Base-by-base conservation (phyloP, 2,113 vertebrate species). In the Hydropotes inermis region DNA sequence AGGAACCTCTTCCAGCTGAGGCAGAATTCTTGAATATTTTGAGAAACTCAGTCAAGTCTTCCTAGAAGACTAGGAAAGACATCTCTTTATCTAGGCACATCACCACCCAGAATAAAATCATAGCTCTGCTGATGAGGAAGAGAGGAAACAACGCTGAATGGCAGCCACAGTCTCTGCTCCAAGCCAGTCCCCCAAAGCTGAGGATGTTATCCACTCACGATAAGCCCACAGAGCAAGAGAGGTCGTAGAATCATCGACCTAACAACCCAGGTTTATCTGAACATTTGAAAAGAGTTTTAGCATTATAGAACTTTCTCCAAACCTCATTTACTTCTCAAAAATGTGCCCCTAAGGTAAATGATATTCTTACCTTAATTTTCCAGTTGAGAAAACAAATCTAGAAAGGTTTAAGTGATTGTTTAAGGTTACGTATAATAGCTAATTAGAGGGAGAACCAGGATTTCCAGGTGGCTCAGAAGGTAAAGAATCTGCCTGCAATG, bases 281-380 rank as follows among this genome's bases (percentile, higher is more conserved):
- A 64, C 55, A 47, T 76, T 54, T 33, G 19, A 84, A 87, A 39
- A 92, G 23, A 96, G 4, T 25, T 60, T 87, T 76, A 74, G 36
- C 60, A 86, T 64, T 74, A 21, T 10, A 94, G 19, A 61, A 89
- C 28, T 47, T 67, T 28, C 30, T 33, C 14, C 25, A 85, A 93
- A 81, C 60, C 79, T 81, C 57, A 84, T 52, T 84, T 88, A 82
- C 74, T 43, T 85, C 76, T 93, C 43, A 61, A n/a, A 95, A 84
- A 79, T 36, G 13, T 14, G 7, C 8, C 39, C 15, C 84, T 78
- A 15, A 87, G 15, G 28, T 61, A 91, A 89, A 95, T 57, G 30
- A 15, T 61, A 57, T 70, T 58, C 81, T 95, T 94, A 50, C n/a
- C 28, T 86, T 94, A 33, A 45, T 60, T 93, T 96, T 96, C 45